Percentiles rank a stretch among this genome's conserved stretches.
These are phyloP conservation scores for Drosophila tanythrix DNA, from an alignment of 2,888 invertebrate species.

Conservation along the genomic window DNA sequence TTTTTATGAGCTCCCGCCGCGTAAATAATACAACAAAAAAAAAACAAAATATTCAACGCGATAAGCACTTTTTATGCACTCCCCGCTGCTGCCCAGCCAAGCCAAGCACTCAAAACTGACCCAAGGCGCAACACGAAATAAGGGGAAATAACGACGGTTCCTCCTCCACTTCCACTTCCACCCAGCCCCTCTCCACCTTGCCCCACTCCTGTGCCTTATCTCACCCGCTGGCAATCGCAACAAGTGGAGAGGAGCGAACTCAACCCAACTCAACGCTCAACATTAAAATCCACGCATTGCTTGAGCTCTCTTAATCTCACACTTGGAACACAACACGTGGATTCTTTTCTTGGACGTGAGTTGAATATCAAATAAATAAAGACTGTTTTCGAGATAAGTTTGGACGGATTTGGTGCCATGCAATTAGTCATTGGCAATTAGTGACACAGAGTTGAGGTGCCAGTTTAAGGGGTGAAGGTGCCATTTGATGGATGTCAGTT, in stretches of 20 bases:
- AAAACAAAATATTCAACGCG: conserved; percentile 42
- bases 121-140: conserved; percentile 42
- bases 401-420: not conserved
- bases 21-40: conserved; percentile 42
- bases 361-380: conserved; percentile 13
- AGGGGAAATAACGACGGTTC: not conserved
- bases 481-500: not conserved
- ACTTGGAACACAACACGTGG: conserved; percentile 40
- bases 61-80: conserved; percentile 52
- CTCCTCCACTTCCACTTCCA: not conserved
- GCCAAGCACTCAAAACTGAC: conserved; percentile 48
- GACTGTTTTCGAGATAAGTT: conserved; percentile 8
- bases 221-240: conserved; percentile 33
- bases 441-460: not conserved
- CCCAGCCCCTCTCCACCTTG: not conserved
- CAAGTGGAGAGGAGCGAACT: conserved; percentile 32
- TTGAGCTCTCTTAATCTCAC: conserved; percentile 23
- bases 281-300: conserved; percentile 4
- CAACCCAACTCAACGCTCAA: not conserved
- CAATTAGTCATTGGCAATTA: conserved; percentile 12
- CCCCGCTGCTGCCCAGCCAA: conserved; percentile 11
- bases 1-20: conserved; percentile 48
- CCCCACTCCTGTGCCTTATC: not conserved
- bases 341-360: conserved; percentile 7
- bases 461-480: not conserved